Evolutionary conservation across 37 sponge, comb jelly and placozoan species (phyloP), one percentile per base, ranked within the genome.

Genomic region (Beroe ovata): DNA sequence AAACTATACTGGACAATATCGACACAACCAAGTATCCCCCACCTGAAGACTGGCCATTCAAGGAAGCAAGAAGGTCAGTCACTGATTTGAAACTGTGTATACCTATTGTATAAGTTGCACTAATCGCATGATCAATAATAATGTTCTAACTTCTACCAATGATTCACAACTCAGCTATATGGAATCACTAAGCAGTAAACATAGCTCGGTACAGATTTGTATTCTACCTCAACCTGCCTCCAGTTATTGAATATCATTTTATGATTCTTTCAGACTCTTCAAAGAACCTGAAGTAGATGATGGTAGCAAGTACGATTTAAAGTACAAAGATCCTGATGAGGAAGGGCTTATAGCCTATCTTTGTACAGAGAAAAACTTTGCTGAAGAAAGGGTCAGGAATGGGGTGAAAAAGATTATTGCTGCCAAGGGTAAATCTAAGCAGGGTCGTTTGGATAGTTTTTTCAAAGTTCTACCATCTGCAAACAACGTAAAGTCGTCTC

Each of bases 391-490:
- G 59, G 91, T 98, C 61, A 64, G 94, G 25, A 94, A 92, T 91
- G 99, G 94, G 36, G 91, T 91, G 4, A 94, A 93, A 84, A 95
- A 94, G 36, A 90, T 98, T 0, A 23, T 64, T 16, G 95, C 94
- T 60, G 91, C 93, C 77, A 92, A 89, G 60, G 89, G 92, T 60
- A 91, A 91, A 38, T 88, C 96, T 0, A 98, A 95, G 40, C 99
- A 98, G 64, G 96, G 95, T 16, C 58, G 99, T 60, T 60, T 98
- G 71, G 99, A 98, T 88, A 90, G 90, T 21, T 98, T 98, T 92
- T 98, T 98, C 90, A 98, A 93, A 92, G 88, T 94, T 19, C 32
- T 92, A 26, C 92, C 95, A 16, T 89, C 94, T 0, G 91, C 95
- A 33, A 41, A 91, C 58, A 91, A 11, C 21, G 11, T 32, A 6